Evolutionary conservation across 2,888 invertebrate genomes (phyloP), one percentile per base, ranked within the genome.

Genomic region (Drosophila nigricruria): DNA sequence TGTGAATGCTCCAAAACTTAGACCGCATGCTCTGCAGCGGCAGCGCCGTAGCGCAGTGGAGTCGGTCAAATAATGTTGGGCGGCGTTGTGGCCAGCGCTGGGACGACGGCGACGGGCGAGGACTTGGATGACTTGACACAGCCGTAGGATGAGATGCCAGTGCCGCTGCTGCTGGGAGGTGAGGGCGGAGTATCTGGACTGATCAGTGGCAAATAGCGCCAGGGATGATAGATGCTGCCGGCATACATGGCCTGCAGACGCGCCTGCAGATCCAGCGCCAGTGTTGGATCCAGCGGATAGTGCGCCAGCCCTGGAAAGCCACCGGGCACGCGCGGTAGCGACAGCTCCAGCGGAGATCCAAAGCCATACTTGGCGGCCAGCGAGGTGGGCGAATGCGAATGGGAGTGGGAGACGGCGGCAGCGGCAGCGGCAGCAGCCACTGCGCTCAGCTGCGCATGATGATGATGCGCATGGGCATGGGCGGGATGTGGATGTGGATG

Each of bases 41-140:
- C 86, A 73, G 92, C 92, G 87, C 92, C 92, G 80, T 90, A 93
- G 89, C 93, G 93, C 90, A 93, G 73, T 38, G 93, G 93, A 92
- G 93, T 93, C 88, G 93, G 93, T 93, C 93, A 93, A 91, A 93
- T 93, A 73, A 93, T 92, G 78, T 92, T 93, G 3, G 92, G 91
- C 45, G 92, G 91, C 38, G 90, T 89, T 69, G 90, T 90, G 42
- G 83, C 72, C 38, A 83, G 66, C 47, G 75, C 72, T 23, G 83
- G 83, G 49, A 73, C 40, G n/a, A 54, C 79, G 8, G 89, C 84
- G 25, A 91, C 91, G 8, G 93, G 92, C 27, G 93, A 93, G 32
- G 92, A 91, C 63, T 92, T 93, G 47, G 91, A 87, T 56, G 92
- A 92, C 68, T 93, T 93, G 49, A 93, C 92, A 70, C 92, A 92